These are phyloP conservation scores for Toxostoma redivivum DNA, from an alignment of 2,113 vertebrate genomes.

Conservation along the genomic window DNA sequence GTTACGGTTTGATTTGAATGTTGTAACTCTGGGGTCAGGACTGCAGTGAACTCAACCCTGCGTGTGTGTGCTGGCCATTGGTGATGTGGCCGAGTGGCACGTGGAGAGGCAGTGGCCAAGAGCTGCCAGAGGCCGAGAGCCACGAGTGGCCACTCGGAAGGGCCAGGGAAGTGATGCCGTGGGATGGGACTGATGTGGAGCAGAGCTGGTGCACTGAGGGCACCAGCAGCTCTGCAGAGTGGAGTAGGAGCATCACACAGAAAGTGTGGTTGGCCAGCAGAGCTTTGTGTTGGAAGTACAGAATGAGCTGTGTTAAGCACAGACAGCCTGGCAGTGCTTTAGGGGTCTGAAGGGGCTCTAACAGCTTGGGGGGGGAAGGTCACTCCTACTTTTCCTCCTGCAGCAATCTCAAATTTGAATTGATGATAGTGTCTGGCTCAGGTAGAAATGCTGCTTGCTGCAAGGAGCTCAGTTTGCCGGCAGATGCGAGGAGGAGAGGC, in stretches of 20 bases:
- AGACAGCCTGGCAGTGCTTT: not conserved
- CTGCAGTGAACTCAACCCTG: not conserved
- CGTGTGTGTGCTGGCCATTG: not conserved
- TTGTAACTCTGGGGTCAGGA: not conserved
- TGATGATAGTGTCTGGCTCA: not conserved
- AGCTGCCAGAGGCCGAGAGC: not conserved
- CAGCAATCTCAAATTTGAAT: not conserved
- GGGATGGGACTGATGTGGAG: not conserved
- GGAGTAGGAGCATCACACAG: not conserved
- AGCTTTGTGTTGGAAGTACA: not conserved
- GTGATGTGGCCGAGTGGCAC: rapidly evolving
- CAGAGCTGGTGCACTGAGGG: not conserved
- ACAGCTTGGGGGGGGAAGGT: not conserved
- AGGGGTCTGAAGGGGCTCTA: not conserved
- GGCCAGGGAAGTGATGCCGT: not conserved
- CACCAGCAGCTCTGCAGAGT: not conserved
- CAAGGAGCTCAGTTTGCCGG: not conserved
- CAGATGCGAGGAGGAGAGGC: not conserved
- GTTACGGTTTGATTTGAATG: not conserved
- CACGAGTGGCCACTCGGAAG: rapidly evolving
- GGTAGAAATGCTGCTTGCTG: not conserved
- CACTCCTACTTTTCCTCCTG: rapidly evolving
- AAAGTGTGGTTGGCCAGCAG: not conserved
- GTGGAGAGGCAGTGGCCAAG: not conserved
- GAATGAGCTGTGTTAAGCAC: not conserved